Evolutionary conservation across 1,140 invertebrate genomes (phyloP), one percentile per base, ranked within the genome.

Genomic region (Ganaspis sp.): DNA sequence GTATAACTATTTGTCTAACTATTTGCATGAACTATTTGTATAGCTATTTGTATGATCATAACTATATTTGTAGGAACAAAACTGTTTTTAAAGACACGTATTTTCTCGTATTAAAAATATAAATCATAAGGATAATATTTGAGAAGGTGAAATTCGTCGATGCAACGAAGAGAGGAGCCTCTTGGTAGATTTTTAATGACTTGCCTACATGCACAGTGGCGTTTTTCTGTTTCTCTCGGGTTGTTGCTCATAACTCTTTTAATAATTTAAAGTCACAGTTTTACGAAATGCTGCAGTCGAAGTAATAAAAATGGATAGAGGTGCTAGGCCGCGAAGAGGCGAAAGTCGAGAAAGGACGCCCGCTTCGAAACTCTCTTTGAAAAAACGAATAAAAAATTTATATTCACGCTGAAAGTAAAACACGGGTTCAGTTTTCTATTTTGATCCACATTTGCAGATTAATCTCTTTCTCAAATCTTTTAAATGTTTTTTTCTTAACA

Each of bases 301-400:
- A 58, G 54, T 23, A 58, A 45, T 45, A 45, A 58, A 58, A 58
- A 26, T 26, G 19, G 54, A 58, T 58, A 26, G 54, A 58, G 54
- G 54, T 15, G 54, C 54, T 58, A 58, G 54, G 19, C 9, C 21
- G 54, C 54, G 21, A 58, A 26, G 23, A 26, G 53, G 54, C 54
- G 19, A n/a, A 21, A 70, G 12, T 38, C 29, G 69, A 75, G 54
- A 53, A 74, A 64, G 38, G 42, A 38, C 71, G 58, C 71, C 69
- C 19, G 53, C 15, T 40, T 58, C 12, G 53, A 45, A 45, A 45
- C 42, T 45, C 21, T 58, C 12, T 19, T 40, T 21, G 21, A 69
- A 12, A 45, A 53, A 78, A 78, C 19, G 53, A 69, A 70, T 71
- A 40, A 49, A 37, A 73, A 78, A 75, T 74, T 29, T n/a, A 69